Evolutionary conservation across 2,797 vertebrate species (phyloP).

Genomic region (Parauchenoglanis punctatus): DNA sequence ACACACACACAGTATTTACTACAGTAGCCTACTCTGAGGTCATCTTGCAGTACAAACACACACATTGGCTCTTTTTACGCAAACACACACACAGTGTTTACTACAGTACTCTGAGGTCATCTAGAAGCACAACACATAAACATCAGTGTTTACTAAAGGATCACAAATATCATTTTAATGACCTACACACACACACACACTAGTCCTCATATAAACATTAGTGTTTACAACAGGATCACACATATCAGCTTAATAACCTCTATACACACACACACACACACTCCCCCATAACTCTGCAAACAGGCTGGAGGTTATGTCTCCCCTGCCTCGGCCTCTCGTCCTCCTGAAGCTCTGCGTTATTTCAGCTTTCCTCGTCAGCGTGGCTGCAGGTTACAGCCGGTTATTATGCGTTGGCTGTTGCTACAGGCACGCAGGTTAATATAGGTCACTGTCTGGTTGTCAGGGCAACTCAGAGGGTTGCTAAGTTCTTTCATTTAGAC

Average conservation of each 20-base stretch:
- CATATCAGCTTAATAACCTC: not conserved
- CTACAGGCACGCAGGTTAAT: slow-evolving; percentile 33
- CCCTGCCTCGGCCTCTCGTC: not conserved
- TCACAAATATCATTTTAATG: no score
- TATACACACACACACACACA: not conserved
- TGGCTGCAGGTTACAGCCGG: slow-evolving; percentile 12
- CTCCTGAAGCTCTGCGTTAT: not conserved
- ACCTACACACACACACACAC: not conserved
- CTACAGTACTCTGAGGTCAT: slow-evolving; percentile 19
- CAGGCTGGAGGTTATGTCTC: slow-evolving; percentile 22
- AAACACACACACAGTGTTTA: slow-evolving; percentile 27
- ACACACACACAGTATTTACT: not conserved
- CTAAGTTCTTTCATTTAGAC: slow-evolving; percentile 20
- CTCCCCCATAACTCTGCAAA: slow-evolving; percentile 15
- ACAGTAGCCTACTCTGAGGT: not conserved
- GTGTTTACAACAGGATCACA: slow-evolving; percentile 7
- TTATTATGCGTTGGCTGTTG: slow-evolving; percentile 22
- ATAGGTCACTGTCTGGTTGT: slow-evolving; percentile 43
- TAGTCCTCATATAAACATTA: not conserved
- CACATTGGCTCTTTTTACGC: slow-evolving; percentile 6
- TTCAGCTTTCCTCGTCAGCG: not conserved
- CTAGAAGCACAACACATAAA: not conserved
- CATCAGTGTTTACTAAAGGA: not conserved
- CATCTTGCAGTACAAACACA: not conserved
- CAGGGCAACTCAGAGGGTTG: slow-evolving; percentile 37